These are phyloP conservation scores for Bufo gargarizans DNA, from an alignment of 2,113 vertebrate species.

Conservation along the genomic window DNA sequence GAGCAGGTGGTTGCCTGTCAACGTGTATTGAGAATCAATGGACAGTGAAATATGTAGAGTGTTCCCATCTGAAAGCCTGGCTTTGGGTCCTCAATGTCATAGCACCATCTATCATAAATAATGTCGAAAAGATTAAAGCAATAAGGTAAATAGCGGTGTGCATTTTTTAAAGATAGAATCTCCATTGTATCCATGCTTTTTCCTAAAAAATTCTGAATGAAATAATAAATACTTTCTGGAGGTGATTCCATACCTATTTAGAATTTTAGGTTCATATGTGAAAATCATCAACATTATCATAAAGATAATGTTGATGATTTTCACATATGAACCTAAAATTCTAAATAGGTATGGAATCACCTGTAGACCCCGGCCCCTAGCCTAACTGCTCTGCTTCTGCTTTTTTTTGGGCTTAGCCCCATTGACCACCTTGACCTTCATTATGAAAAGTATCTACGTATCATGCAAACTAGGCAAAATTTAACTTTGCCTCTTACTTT, in stretches of 20 bases:
- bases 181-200: background rate
- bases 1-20: constrained; percentile 5
- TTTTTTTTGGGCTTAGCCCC: background rate
- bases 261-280: too few species aligned
- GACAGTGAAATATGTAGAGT: background rate
- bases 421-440: background rate
- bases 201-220: background rate
- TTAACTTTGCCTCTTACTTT: background rate
- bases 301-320: background rate
- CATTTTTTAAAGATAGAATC: background rate
- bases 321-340: background rate
- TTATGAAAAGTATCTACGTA: background rate
- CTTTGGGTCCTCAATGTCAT: background rate
- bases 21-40: constrained; percentile 13
- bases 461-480: background rate
- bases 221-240: background rate
- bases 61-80: background rate
- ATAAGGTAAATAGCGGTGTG: background rate
- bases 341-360: background rate
- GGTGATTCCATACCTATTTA: too few species aligned
- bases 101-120: background rate
- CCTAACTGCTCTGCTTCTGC: background rate
- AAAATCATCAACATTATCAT: too few species aligned
- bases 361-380: background rate
- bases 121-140: background rate